Conservation (phyloP, 2,888 invertebrate genomes). For the Steinernema carpocapsae region DNA sequence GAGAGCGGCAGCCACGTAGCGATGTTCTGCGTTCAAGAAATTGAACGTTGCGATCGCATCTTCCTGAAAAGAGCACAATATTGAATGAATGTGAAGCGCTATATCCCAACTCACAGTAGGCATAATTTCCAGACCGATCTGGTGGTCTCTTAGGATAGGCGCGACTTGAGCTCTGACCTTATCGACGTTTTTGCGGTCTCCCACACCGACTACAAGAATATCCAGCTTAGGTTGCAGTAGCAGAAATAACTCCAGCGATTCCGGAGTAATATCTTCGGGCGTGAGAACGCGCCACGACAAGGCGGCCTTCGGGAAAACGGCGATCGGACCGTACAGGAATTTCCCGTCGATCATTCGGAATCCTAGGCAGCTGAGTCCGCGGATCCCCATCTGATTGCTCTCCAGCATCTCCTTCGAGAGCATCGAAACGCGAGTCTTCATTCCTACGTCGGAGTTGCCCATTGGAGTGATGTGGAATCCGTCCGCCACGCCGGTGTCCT, state of each 20-base stretch:
- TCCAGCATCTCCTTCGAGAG: slow-evolving; percentile 61
- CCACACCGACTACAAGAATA: slow-evolving; percentile 68
- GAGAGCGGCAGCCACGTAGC: slow-evolving; percentile 75
- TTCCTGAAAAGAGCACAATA: slow-evolving; percentile 74
- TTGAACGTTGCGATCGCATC: slow-evolving; percentile 89
- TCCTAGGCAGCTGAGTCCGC: slow-evolving; percentile 61
- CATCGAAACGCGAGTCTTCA: slow-evolving; percentile 58
- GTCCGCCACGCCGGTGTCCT: slow-evolving; percentile 47
- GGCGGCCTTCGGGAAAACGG: slow-evolving; percentile 64
- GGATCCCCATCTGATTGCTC: slow-evolving; percentile 58
- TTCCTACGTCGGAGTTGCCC: slow-evolving; percentile 60
- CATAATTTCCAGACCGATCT: slow-evolving; percentile 81
- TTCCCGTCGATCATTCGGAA: slow-evolving; percentile 63
- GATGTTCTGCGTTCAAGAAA: slow-evolving; percentile 83
- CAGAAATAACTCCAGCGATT: slow-evolving; percentile 80
- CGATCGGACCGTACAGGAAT: slow-evolving; percentile 66
- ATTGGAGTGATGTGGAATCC: slow-evolving; percentile 55
- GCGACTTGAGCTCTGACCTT: slow-evolving; percentile 53
- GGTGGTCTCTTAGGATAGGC: slow-evolving; percentile 71
- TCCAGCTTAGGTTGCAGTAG: slow-evolving; percentile 83
- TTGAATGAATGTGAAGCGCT: no score
- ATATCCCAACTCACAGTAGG: slow-evolving; percentile 76
- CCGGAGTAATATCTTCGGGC: slow-evolving; percentile 77
- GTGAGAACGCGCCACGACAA: slow-evolving; percentile 66
- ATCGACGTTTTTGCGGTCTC: slow-evolving; percentile 66